These are phyloP conservation scores for Meriones psammophilus DNA, from an alignment of 2,797 vertebrate genomes.

Conservation along the genomic window DNA sequence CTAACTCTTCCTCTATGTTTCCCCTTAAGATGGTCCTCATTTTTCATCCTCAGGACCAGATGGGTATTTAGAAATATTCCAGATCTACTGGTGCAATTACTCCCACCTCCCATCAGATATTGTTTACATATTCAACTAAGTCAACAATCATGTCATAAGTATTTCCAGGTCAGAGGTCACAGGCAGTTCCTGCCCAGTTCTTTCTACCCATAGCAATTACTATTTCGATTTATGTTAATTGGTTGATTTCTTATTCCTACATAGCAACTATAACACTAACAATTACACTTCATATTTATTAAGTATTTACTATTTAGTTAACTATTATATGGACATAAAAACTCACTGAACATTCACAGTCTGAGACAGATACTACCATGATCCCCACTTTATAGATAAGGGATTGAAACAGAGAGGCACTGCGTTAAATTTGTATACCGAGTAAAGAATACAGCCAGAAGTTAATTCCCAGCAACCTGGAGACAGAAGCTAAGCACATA, in stretches of 20 bases:
- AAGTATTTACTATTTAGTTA: neutral
- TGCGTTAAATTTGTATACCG: neutral
- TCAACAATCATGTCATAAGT: neutral
- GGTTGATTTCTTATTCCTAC: conserved; percentile 34
- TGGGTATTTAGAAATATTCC: neutral
- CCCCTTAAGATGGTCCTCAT: neutral
- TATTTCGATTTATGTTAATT: conserved; percentile 47
- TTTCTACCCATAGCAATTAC: neutral
- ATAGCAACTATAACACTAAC: neutral
- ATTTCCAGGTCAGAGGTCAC: neutral
- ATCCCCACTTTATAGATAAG: conserved; percentile 37
- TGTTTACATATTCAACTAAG: neutral
- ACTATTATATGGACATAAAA: neutral
- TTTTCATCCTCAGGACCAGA: conserved; percentile 22
- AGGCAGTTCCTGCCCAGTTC: neutral
- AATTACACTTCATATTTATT: conserved; percentile 48
- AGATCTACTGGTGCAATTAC: neutral
- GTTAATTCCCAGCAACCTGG: neutral
- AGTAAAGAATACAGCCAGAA: neutral
- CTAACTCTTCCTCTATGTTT: neutral
- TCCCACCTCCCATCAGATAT: neutral
- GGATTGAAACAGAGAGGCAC: conserved; percentile 1
- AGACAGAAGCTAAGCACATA: neutral
- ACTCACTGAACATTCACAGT: conserved; percentile 24
- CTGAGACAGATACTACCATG: conserved; percentile 23